Conservation (phyloP, 2,797 vertebrate genomes). For the Heteromormyrus szaboi region DNA sequence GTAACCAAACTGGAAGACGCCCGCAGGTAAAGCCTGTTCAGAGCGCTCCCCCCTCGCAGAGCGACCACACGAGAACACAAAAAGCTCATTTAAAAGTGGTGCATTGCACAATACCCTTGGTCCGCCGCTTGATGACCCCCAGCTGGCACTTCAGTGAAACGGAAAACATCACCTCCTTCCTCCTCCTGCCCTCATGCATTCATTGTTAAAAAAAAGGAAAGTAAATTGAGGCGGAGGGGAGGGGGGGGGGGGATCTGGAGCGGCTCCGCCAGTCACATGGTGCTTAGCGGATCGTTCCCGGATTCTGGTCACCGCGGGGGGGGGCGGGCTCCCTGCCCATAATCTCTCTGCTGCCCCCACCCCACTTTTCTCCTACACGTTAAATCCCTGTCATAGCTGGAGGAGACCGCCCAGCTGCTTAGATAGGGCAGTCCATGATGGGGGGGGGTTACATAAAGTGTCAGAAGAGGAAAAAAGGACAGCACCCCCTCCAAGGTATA, state of each 20-base stretch:
- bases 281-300: constrained; percentile 30
- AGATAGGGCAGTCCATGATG: constrained; percentile 24
- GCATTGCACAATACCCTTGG: constrained; percentile 69
- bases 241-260: constrained; percentile 30
- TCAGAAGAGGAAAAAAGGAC: constrained; percentile 16
- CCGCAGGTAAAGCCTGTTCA: background rate
- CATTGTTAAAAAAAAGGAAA: constrained; percentile 44
- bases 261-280: constrained; percentile 57
- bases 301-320: constrained; percentile 24
- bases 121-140: constrained; percentile 80
- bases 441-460: background rate
- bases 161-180: constrained; percentile 73
- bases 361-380: constrained; percentile 15
- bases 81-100: constrained; percentile 35
- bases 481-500: constrained; percentile 16
- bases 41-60: constrained; percentile 16
- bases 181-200: constrained; percentile 51
- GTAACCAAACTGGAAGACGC: background rate
- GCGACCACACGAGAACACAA: constrained; percentile 16
- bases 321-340: background rate
- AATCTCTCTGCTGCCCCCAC: constrained; percentile 11
- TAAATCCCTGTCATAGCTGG: constrained; percentile 27
- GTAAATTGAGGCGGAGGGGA: constrained; percentile 21
- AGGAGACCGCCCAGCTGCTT: constrained; percentile 35
- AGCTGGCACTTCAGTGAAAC: constrained; percentile 89